These are phyloP conservation scores for Amblyraja radiata DNA, from an alignment of 2,797 vertebrate genomes.

Conservation along the genomic window DNA sequence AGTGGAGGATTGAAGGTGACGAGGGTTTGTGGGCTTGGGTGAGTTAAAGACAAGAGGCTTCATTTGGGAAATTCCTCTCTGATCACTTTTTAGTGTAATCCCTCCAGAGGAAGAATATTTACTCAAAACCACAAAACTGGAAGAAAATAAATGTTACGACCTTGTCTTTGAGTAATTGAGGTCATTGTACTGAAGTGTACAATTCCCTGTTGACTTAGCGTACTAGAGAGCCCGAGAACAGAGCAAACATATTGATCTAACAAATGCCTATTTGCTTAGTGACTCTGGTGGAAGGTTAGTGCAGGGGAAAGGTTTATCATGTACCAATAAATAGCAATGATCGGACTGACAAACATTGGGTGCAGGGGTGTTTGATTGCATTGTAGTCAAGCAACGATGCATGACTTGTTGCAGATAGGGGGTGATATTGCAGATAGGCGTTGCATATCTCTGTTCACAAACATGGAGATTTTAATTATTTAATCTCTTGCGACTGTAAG, in stretches of 20 bases:
- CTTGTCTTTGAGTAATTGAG: slow-evolving; percentile 39
- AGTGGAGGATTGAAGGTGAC: background rate
- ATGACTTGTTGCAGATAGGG: slow-evolving; percentile 5
- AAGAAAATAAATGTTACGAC: slow-evolving; percentile 29
- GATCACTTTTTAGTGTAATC: background rate
- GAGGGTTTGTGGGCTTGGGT: background rate
- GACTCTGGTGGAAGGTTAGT: background rate
- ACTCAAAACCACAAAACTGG: background rate
- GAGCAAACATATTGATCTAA: background rate
- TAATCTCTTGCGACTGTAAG: background rate
- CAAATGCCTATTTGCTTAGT: background rate
- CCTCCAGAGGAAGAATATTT: background rate
- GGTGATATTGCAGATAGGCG: background rate
- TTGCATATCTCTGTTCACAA: background rate
- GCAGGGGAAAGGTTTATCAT: background rate
- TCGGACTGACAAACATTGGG: background rate
- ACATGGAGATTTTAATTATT: background rate
- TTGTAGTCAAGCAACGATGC: background rate
- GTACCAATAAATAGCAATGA: background rate
- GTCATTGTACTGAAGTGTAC: slow-evolving; percentile 30
- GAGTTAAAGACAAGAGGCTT: background rate
- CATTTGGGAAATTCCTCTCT: background rate
- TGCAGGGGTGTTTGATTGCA: background rate
- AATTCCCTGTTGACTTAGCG: background rate
- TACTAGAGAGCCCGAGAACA: accelerated